These are phyloP conservation scores for Excalfactoria chinensis DNA, from an alignment of 2,113 vertebrate species.

Conservation along the genomic window DNA sequence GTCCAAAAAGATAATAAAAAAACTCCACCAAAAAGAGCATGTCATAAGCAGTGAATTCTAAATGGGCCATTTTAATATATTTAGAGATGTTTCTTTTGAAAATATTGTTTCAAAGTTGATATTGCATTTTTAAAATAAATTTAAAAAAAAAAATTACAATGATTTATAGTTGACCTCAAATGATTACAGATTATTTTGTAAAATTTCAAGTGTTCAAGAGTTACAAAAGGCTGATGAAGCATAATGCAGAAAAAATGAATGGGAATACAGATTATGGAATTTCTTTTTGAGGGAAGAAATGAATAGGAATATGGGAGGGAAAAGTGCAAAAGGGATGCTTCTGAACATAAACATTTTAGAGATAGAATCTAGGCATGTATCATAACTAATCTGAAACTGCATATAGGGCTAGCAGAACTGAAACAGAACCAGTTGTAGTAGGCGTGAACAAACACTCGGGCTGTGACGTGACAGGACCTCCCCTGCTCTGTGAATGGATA, in stretches of 20 bases:
- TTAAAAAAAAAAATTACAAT: neutral
- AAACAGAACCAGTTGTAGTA: no score
- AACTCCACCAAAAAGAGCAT: neutral
- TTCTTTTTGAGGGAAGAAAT: neutral
- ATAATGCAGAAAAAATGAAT: neutral
- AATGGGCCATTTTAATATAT: neutral
- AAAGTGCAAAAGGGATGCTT: neutral
- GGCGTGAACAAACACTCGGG: no score
- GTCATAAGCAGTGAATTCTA: neutral
- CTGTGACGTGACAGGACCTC: no score
- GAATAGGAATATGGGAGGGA: neutral
- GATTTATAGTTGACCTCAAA: neutral
- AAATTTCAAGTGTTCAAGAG: neutral
- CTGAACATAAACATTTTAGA: neutral
- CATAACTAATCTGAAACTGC: neutral
- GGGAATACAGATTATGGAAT: no score
- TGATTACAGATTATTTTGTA: neutral
- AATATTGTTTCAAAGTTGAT: neutral
- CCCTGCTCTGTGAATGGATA: no score
- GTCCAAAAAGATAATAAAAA: neutral
- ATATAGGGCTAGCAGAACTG: neutral
- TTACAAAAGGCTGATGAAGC: neutral
- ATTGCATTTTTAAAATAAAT: neutral
- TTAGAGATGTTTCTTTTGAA: neutral
- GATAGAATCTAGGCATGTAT: neutral